A percentile compares a stretch with the other conserved stretches of the same genome.
phyloP scores from a whole-genome alignment of 2,113 vertebrate genomes.

The Neofelis nebulosa region DNA sequence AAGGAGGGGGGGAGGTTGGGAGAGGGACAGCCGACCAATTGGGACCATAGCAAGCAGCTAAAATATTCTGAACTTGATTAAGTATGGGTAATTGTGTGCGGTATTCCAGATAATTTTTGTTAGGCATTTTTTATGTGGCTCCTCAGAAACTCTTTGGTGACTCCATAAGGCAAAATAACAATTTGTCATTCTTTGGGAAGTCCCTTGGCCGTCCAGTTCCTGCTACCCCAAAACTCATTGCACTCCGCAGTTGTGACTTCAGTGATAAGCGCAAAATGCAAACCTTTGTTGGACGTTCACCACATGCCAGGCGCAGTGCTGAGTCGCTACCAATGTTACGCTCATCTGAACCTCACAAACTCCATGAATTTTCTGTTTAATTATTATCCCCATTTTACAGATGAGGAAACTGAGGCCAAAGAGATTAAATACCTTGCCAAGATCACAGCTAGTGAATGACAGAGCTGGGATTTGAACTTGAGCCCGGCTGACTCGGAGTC shows the following conservation, averaged over 20 bases:
- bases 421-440: background rate
- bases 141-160: background rate
- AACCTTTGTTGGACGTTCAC: background rate
- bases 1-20: background rate
- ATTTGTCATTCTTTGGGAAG: conserved; percentile 12
- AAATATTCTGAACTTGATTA: background rate
- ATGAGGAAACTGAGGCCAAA: background rate
- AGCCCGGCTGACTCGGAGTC: background rate
- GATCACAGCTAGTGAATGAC: background rate
- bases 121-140: conserved; percentile 46
- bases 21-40: background rate
- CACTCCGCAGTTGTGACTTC: background rate
- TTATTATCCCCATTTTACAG: background rate
- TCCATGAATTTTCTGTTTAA: background rate
- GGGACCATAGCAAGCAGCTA: background rate
- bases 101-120: conserved; percentile 1
- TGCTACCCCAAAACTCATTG: background rate
- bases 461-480: background rate
- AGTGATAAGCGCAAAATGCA: background rate
- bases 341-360: background rate
- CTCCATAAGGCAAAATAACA: background rate
- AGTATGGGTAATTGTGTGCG: background rate
- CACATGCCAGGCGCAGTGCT: background rate
- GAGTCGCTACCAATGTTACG: background rate
- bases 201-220: background rate